Percentiles rank a stretch among this genome's conserved stretches.
Evolutionary conservation across 2,113 vertebrate species (phyloP).

Genomic region (Oreochromis spilurus): DNA sequence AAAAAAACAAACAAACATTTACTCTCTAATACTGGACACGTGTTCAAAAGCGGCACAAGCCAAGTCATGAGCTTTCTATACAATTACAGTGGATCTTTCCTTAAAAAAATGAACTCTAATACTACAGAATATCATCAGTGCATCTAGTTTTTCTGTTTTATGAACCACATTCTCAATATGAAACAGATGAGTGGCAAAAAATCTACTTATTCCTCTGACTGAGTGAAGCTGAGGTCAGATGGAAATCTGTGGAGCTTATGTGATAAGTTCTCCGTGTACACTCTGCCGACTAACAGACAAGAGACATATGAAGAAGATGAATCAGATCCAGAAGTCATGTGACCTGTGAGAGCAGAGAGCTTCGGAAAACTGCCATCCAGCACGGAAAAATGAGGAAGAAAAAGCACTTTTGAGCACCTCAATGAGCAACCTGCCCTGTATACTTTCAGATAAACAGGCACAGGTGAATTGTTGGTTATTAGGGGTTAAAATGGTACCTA

Average conservation of each 20-base stretch:
- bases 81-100: fast-evolving
- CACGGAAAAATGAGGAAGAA: neutral
- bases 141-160: neutral
- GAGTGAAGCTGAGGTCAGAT: neutral
- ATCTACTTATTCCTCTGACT: neutral
- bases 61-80: fast-evolving
- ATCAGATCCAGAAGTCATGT: neutral
- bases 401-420: neutral
- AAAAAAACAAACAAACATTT: too few species aligned
- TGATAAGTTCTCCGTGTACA: neutral
- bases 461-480: neutral
- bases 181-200: neutral
- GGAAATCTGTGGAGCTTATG: neutral
- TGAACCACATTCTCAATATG: neutral
- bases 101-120: neutral
- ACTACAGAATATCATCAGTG: fast-evolving
- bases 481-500: fast-evolving
- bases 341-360: neutral
- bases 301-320: neutral
- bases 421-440: neutral
- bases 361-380: neutral
- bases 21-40: neutral
- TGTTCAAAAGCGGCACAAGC: neutral
- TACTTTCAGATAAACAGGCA: neutral
- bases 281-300: neutral